Percentiles rank a stretch among this genome's conserved stretches.
Evolutionary conservation across 2,113 vertebrate species (phyloP).

Genomic region (Colinus virginianus): DNA sequence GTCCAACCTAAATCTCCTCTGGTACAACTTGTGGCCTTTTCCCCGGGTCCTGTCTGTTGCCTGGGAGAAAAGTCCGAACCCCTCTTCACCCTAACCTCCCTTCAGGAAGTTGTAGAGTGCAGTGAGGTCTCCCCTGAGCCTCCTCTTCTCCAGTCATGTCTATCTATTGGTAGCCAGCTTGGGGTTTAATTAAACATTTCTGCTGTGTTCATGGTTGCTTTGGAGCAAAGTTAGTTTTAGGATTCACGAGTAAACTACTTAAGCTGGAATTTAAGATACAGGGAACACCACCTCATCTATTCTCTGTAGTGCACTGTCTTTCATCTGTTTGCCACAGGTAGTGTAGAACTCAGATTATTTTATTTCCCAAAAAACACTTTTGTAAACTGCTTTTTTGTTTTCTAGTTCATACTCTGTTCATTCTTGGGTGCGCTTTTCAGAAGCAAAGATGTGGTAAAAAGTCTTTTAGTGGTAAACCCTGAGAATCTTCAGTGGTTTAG

Average conservation of each 20-base stretch:
- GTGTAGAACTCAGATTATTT: background rate
- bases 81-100: too few relatives aligned
- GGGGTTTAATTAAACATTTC: background rate
- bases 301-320: background rate
- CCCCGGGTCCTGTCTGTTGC: too few relatives aligned
- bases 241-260: background rate
- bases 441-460: background rate
- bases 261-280: background rate
- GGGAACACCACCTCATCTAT: background rate
- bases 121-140: too few relatives aligned
- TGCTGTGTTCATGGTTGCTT: background rate
- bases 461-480: background rate
- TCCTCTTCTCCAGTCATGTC: too few relatives aligned
- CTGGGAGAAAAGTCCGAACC: too few relatives aligned
- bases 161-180: background rate
- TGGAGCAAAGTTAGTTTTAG: background rate
- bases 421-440: background rate
- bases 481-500: background rate
- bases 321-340: background rate
- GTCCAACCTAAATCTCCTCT: too few relatives aligned
- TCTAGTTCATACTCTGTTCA: background rate
- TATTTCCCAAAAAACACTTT: background rate
- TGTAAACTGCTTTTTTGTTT: background rate
- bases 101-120: too few relatives aligned
- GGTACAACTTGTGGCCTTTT: too few relatives aligned